These are phyloP conservation scores for Ammodytes marinus DNA, from an alignment of 2,113 vertebrate species.

Conservation along the genomic window DNA sequence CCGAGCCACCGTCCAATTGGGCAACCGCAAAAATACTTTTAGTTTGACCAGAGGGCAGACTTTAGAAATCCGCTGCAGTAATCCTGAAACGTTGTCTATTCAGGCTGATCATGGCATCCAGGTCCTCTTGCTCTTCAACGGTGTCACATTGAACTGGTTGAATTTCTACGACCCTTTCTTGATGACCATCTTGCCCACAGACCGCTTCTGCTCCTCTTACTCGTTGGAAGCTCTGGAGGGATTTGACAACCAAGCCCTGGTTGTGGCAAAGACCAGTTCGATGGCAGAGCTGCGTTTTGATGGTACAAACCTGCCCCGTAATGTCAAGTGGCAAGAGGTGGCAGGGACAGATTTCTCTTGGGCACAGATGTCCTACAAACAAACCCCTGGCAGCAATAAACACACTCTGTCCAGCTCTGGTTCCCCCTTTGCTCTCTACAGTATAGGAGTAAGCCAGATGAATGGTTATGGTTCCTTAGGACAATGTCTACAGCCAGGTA, in stretches of 20 bases:
- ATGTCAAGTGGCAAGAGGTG: conserved; percentile 73
- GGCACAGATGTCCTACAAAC: conserved; percentile 69
- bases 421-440: conserved; percentile 80
- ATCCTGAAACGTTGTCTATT: conserved; percentile 73
- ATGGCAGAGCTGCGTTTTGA: conserved; percentile 70
- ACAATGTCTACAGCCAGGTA: conserved; percentile 77
- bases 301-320: conserved; percentile 16
- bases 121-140: conserved; percentile 84
- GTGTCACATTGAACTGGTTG: not conserved
- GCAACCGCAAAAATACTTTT: not conserved
- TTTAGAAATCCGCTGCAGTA: conserved; percentile 42
- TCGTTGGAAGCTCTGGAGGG: conserved; percentile 59
- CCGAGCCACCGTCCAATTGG: conserved; percentile 52
- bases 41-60: conserved; percentile 61
- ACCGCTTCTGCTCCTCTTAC: conserved; percentile 81
- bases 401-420: conserved; percentile 62
- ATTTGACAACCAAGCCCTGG: conserved; percentile 75
- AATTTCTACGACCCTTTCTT: conserved; percentile 81
- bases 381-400: not conserved
- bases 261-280: conserved; percentile 71
- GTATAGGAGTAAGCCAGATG: conserved; percentile 69
- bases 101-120: conserved; percentile 82
- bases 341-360: conserved; percentile 82
- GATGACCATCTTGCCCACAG: conserved; percentile 72
- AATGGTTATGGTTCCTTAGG: conserved; percentile 80